Percentiles rank a stretch among this genome's conserved stretches.
These are phyloP conservation scores for Megamerina dolium DNA, from an alignment of 2,888 invertebrate genomes.

Conservation along the genomic window DNA sequence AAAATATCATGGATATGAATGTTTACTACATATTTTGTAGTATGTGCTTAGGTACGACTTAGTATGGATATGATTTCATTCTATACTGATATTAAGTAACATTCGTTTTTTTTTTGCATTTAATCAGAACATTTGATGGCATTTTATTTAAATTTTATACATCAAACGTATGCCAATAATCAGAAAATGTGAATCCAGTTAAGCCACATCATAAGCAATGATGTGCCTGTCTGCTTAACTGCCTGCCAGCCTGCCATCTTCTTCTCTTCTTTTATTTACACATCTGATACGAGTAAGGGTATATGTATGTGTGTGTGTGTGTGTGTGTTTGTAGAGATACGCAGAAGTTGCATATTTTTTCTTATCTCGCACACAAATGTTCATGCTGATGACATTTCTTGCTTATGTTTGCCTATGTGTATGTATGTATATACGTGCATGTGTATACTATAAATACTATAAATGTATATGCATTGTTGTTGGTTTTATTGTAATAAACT, in stretches of 20 bases:
- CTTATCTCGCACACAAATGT: constrained; percentile 27
- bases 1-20: too few relatives aligned
- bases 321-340: too few relatives aligned
- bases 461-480: constrained; percentile 1
- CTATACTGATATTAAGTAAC: too few relatives aligned
- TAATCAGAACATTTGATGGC: neutral
- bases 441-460: too few relatives aligned
- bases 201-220: constrained; percentile 34
- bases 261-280: too few relatives aligned
- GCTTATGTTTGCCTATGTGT: neutral
- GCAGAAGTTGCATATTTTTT: constrained; percentile 12
- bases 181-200: constrained; percentile 37
- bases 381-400: constrained; percentile 18
- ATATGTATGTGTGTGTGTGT: too few relatives aligned
- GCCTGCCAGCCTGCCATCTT: too few relatives aligned
- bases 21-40: too few relatives aligned
- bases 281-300: too few relatives aligned
- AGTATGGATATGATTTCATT: too few relatives aligned
- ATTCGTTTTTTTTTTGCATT: constrained; percentile 4
- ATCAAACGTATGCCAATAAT: constrained; percentile 35
- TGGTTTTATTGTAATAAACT: constrained; percentile 29
- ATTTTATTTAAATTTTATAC: constrained; percentile 27
- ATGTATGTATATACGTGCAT: neutral
- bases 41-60: too few relatives aligned
- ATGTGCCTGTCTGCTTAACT: neutral